Base-by-base conservation (phyloP, 1,140 invertebrate species). In the Camponotus pennsylvanicus region DNA sequence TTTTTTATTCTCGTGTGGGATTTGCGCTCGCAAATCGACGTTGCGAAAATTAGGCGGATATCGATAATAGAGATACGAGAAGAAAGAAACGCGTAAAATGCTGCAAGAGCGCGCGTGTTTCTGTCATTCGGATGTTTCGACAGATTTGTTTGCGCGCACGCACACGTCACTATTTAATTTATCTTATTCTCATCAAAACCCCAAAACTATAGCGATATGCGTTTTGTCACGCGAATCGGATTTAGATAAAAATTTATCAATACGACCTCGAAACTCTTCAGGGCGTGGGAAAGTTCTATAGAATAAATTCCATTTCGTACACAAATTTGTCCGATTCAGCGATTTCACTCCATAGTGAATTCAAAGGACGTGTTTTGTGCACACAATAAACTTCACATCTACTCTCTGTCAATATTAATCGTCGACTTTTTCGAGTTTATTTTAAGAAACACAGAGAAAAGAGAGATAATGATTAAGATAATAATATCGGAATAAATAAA, bases 221-320 rank as follows among this genome's bases (percentile, higher is more conserved):
- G 37, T 55, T 75, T 75, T n/a, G 73, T 63, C 55, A 63, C 55
- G 61, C 55, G 27, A 27, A 27, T 73, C 42, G 18, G 21, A 61
- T 34, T 82, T 55, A 37, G 27, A 82, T 82, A 82, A 83, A 83
- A 83, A 83, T 75, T 83, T 32, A 83, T 83, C 55, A 73, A 73
- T 61, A 45, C 37, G 7, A 13, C 27, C 11, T 27, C 55, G 8
- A 37, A 82, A 63, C 49, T 61, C 4, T 7, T 59, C n/a, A 27
- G n/a, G 55, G 27, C 27, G 32, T 73, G 55, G 27, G 13, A 40
- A 75, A 73, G 21, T 13, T 59, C 27, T 32, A 40, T 42, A 21
- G n/a, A 49, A 83, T 83, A 83, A 83, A 83, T 83, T 49, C 40
- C 27, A 61, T 61, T 32, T 40, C 13, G 27, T 66, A 49, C 27